phyloP scores from a whole-genome alignment of 2,797 vertebrate genomes.

The Garrulus glandarius region DNA sequence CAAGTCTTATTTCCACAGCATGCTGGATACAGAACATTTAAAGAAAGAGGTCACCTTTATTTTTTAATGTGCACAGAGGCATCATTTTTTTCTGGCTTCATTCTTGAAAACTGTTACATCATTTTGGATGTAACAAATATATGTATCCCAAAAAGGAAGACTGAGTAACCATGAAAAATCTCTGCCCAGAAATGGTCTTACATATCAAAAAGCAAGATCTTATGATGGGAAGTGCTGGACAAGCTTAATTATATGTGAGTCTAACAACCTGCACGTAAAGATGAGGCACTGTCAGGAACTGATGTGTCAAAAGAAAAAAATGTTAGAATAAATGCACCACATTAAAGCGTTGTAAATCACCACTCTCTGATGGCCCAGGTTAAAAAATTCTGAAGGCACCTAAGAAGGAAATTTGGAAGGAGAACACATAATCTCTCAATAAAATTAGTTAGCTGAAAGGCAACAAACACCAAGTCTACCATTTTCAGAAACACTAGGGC shows the following conservation, averaged over 20 bases:
- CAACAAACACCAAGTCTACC: neutral
- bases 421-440: neutral
- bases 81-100: neutral
- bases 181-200: neutral
- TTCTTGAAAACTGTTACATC: neutral
- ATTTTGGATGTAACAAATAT: neutral
- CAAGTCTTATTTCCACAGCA: neutral
- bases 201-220: neutral
- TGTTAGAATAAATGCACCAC: neutral
- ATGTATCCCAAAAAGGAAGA: neutral
- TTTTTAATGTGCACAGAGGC: neutral
- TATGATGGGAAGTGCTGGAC: neutral
- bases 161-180: neutral
- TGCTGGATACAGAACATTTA: neutral
- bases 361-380: neutral
- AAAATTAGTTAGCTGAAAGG: neutral
- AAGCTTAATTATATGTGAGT: neutral
- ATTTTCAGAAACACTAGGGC: neutral
- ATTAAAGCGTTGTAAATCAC: slow-evolving; percentile 22
- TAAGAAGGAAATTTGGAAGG: neutral
- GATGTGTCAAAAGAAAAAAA: neutral
- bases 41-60: neutral
- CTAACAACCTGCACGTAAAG: neutral
- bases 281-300: neutral
- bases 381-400: neutral